A percentile compares a stretch with the other conserved stretches of the same genome.
Evolutionary conservation across 2,113 vertebrate genomes (phyloP).

Genomic region (Antechinus flavipes): DNA sequence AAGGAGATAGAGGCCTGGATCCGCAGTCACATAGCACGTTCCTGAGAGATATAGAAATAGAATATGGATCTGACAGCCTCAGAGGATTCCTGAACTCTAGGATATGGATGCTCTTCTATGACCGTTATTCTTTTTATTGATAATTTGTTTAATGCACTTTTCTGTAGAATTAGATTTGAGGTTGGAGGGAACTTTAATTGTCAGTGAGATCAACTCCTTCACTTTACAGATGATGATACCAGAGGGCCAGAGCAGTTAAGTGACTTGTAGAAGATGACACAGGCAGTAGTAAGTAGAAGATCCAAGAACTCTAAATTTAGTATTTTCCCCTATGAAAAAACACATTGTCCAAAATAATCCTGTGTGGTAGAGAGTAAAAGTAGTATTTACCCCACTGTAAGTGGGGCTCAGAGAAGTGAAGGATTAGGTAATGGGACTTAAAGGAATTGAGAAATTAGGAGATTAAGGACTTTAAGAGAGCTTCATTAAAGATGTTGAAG

Average conservation of each 20-base stretch:
- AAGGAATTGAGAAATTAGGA: not conserved
- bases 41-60: constrained; percentile 4
- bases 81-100: not conserved
- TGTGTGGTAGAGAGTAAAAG: not conserved
- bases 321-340: not conserved
- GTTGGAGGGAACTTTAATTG: not conserved
- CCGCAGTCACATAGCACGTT: constrained; percentile 2
- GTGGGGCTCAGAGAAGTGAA: not conserved
- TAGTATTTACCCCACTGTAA: not conserved
- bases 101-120: not conserved
- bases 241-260: not conserved
- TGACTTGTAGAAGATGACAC: not conserved
- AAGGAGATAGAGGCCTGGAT: not conserved
- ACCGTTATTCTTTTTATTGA: not conserved
- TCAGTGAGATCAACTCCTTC: not conserved
- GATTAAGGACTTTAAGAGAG: not conserved
- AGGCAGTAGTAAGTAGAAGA: not conserved
- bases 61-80: not conserved
- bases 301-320: not conserved
- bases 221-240: not conserved
- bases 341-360: not conserved
- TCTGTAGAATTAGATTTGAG: not conserved
- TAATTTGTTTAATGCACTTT: not conserved
- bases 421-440: not conserved
- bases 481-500: not conserved